Evolutionary conservation across 2,113 vertebrate genomes (phyloP), one percentile per base, ranked within the genome.

Genomic region (Hypocryptadius cinnamomeus): DNA sequence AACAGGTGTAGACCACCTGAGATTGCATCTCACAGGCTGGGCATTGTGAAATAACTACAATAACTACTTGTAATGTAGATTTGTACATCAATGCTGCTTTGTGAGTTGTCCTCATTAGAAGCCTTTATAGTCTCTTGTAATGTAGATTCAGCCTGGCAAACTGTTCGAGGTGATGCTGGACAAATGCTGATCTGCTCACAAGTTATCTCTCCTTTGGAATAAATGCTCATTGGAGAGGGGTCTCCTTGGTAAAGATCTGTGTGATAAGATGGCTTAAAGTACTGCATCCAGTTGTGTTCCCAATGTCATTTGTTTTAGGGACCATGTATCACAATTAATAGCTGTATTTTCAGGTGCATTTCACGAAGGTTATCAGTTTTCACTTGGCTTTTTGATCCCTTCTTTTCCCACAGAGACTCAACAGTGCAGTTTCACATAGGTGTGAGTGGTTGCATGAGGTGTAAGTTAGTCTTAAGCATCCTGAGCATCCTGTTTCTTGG

Each of bases 21-120:
- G 97, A 96, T 90, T 77, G 56, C 69, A 89, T 97, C 85, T 92
- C 87, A 94, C 95, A 93, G 82, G 74, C 72, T 24, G 57, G 76
- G 88, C 93, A 94, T 97, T 98, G 97, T 97, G 90, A 83, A 71
- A 53, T 80, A 82, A 45, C 74, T 73, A 96, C 96, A 97, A 76
- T 87, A 94, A 87, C 85, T 95, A 40, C 93, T 95, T 97, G 93
- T 97, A 81, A 76, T 90, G 92, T 86, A 84, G 85, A 73, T 88
- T 92, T 86, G 87, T 85, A 24, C 48, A 94, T 97, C 96, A 98
- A 65, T 93, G 51, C 79, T 87, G 53, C 94, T 92, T 93, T 94
- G 91, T 96, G 78, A 97, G 77, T 89, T 59, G 60, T 90, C 86
- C 90, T 95, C 85, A 83, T 91, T 95, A 94, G 84, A 87, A 77